Evolutionary conservation across 2,888 invertebrate genomes (phyloP).

Genomic region (Aphidoletes aphidimyza): DNA sequence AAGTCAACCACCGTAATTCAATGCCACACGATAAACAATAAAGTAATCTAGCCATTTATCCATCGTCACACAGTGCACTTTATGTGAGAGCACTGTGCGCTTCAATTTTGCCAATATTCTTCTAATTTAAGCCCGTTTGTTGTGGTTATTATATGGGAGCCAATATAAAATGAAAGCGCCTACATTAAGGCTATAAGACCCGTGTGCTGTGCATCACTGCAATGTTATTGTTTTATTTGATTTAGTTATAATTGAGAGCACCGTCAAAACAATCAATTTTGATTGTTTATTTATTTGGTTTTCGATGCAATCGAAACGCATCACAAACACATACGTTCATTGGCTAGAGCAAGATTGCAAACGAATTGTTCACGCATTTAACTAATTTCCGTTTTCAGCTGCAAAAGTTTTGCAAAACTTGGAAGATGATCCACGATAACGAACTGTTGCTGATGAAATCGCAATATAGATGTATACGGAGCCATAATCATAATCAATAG

Average conservation of each 20-base stretch:
- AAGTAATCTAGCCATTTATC: background rate
- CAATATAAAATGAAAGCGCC: too few relatives aligned
- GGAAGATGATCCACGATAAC: too few relatives aligned
- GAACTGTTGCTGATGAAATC: too few relatives aligned
- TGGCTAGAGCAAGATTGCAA: too few relatives aligned
- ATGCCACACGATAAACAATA: background rate
- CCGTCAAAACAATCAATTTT: conserved; percentile 5
- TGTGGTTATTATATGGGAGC: too few relatives aligned
- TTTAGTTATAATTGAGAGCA: background rate
- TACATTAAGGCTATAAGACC: background rate
- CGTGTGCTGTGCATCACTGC: background rate
- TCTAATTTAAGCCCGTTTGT: background rate
- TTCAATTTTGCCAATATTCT: background rate
- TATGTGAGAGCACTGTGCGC: too few relatives aligned
- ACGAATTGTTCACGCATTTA: too few relatives aligned
- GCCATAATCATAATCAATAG: background rate
- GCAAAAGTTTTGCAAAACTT: too few relatives aligned
- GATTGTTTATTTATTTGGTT: background rate
- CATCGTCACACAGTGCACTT: too few relatives aligned
- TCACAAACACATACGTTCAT: too few relatives aligned
- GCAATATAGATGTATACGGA: too few relatives aligned
- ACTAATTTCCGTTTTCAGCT: too few relatives aligned
- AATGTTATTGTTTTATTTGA: conserved; percentile 24
- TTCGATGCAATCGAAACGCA: background rate
- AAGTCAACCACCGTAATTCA: background rate